Conservation (phyloP, 64 coral and sea anemone species). For the Dendronephthya gigantea region DNA sequence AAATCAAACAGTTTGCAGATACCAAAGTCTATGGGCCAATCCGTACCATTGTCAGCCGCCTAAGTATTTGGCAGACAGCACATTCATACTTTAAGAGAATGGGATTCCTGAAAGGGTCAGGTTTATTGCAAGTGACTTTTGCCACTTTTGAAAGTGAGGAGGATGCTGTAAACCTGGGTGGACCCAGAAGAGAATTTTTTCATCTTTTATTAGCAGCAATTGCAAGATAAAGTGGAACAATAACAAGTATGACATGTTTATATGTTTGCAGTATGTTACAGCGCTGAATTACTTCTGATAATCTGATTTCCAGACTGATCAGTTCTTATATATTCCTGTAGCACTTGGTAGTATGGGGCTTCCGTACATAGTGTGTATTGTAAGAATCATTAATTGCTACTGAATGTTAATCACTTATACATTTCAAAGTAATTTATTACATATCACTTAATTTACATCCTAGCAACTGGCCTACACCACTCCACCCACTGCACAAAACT, state of each 20-base stretch:
- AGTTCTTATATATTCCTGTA: too few relatives aligned
- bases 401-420: too few relatives aligned
- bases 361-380: too few relatives aligned
- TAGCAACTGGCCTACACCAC: too few relatives aligned
- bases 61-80: background rate
- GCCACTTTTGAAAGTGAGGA: conserved; percentile 1
- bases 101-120: background rate
- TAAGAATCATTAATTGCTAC: too few relatives aligned
- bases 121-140: background rate
- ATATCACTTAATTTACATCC: too few relatives aligned
- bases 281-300: background rate
- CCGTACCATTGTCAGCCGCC: background rate
- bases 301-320: too few relatives aligned
- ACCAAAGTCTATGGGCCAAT: background rate
- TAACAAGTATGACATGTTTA: background rate
- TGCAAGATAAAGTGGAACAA: background rate
- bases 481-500: too few relatives aligned
- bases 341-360: too few relatives aligned
- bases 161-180: conserved; percentile 16
- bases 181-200: background rate
- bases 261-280: background rate
- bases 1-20: too few relatives aligned
- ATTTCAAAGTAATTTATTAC: too few relatives aligned
- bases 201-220: conserved; percentile 6
- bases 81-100: background rate